Base-by-base conservation (phyloP, 2,888 invertebrate genomes). In the Drosophila maculinotata region DNA sequence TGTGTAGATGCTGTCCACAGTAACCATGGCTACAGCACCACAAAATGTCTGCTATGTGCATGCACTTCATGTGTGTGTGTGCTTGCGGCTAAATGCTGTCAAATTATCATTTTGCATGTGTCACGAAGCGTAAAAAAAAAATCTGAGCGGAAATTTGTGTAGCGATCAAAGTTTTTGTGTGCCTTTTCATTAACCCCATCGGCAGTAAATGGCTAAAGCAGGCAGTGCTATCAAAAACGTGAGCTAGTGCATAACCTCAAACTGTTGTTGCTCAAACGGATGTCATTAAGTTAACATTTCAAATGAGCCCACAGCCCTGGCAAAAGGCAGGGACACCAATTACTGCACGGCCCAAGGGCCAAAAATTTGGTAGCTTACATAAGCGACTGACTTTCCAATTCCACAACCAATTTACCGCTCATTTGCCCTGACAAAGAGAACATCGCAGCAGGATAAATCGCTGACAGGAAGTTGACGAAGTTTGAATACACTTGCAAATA, bases 341-440 rank as follows among this genome's bases (percentile, higher is more conserved):
- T 73, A 69, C 49, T 26, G 23, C 17, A 28, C 4, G 26, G 41
- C 57, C 33, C 25, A 10, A 39, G 56, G 58, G 38, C 23, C 20
- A 45, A 30, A 30, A 35, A 42, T 14, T 31, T 17, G 8, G 30
- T 42, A 42, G 35, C 23, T 39, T 30, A 33, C 54, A 49, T 38
- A 25, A 42, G 15, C 41, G 38, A 33, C 49, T 57, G 52, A 49
- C 39, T 67, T 17, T 30, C 59, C 48, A 68, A 53, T 65, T 65
- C 52, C 59, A 67, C 67, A 62, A 62, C 9, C 70, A 60, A 74
- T 73, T 77, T 73, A 42, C 42, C 54, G 67, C 73, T 73, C 65
- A 60, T 70, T 76, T 78, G 62, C 30, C 48, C 15, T n/a, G 12
- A 56, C 38, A 47, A 59, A 31, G 28, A 15, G 44, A 14, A 23